Evolutionary conservation across 2,113 vertebrate species (phyloP), one percentile per base, ranked within the genome.

Genomic region (Chamaetylas fuelleborni): DNA sequence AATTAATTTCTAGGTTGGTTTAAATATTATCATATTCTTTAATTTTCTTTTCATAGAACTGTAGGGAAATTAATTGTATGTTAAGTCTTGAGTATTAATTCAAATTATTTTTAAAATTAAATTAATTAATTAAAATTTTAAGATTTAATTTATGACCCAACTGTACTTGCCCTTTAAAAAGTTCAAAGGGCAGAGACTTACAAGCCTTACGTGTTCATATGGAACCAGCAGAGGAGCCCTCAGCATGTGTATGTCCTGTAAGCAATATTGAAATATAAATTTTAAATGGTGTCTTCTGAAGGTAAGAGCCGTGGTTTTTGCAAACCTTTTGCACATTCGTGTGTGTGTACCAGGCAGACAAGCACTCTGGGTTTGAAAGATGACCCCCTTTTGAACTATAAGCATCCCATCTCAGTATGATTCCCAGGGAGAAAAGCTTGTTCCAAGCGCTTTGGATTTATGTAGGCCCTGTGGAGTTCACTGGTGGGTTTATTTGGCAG

Each of bases 401-500:
- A 64, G 60, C 53, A 56, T 91, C 60, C 40, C 28, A 1, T 40
- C 81, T 81, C 86, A 64, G 48, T 58, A 12, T 42, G 73, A 91
- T 81, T 96, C 84, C 84, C 67, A 36, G 12, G 80, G 48, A 91
- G 57, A 89, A 88, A 74, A 70, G n/a, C 71, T 87, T 81, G 86
- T 89, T 91, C 65, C 57, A 69, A 90, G 77, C 3, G 0, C 70
- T 84, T 8, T 84, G 91, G 89, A 95, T 93, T 95, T 95, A 87
- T 93, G 91, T 51, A 81, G 77, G 78, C 40, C 79, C 86, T 1
- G 6, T 72, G 56, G 89, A 93, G 91, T 81, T 91, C 89, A 79
- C 83, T 53, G 81, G 91, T 86, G 93, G 86, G 94, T 95, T 97
- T 95, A 69, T 87, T 92, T 93, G 94, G 93, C 93, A 97, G 95